phyloP scores from a whole-genome alignment of 2,888 invertebrate genomes.

The Tholera decimalis region DNA sequence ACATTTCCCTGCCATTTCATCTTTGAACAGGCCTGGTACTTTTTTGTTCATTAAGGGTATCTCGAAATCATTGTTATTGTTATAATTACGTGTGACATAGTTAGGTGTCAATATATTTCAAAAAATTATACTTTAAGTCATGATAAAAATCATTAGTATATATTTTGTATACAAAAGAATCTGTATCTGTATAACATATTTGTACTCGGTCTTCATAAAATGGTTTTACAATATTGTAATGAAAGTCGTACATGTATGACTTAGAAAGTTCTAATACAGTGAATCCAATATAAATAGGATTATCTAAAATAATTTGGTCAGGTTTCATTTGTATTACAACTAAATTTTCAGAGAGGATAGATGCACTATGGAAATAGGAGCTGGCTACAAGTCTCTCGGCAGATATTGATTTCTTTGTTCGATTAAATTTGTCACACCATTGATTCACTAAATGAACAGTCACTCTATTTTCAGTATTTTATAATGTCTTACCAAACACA shows the following conservation, averaged over 20 bases:
- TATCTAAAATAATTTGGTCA: conserved; percentile 1
- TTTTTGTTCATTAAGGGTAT: neutral
- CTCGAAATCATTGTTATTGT: neutral
- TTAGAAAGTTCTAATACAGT: conserved; percentile 3
- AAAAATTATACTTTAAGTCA: neutral
- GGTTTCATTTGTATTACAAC: conserved; percentile 16
- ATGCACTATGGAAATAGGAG: conserved; percentile 8
- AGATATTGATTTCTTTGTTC: neutral
- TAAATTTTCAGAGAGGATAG: conserved; percentile 5
- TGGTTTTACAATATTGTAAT: conserved; percentile 1
- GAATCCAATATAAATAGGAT: conserved; percentile 1
- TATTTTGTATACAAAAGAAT: conserved; percentile 8
- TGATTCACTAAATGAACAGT: conserved; percentile 16
- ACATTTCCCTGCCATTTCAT: neutral
- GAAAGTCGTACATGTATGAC: conserved; percentile 5
- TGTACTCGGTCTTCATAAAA: conserved; percentile 4
- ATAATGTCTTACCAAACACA: neutral
- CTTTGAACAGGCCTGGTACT: neutral
- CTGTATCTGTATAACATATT: conserved; percentile 14
- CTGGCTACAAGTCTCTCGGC: conserved; percentile 3
- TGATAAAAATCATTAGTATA: neutral
- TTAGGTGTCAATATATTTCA: conserved; percentile 11
- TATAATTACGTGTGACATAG: conserved; percentile 6
- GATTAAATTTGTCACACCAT: neutral
- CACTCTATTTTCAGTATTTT: conserved; percentile 11